phyloP scores from a whole-genome alignment of 2,888 invertebrate genomes.

The Leptogaster cylindrica region DNA sequence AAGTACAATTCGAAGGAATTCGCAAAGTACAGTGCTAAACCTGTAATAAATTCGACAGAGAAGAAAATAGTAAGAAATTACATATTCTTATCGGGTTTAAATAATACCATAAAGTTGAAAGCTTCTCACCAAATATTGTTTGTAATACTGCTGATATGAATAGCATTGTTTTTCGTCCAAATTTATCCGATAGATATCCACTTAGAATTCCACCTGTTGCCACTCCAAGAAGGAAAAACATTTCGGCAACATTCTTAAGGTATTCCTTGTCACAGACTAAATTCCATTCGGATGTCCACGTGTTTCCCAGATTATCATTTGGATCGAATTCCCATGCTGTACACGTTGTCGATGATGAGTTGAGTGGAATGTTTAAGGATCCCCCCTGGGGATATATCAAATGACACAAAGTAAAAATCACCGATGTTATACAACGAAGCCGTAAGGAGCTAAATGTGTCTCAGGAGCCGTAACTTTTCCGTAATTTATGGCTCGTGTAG shows the following conservation, averaged over 20 bases:
- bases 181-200: slow-evolving; percentile 80
- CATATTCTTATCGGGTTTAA: not conserved
- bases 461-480: too few species aligned
- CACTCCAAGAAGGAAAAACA: slow-evolving; percentile 78
- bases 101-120: not conserved
- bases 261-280: slow-evolving; percentile 76
- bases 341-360: slow-evolving; percentile 64
- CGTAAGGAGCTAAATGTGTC: too few species aligned
- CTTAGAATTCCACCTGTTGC: slow-evolving; percentile 80
- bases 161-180: slow-evolving; percentile 77
- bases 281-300: slow-evolving; percentile 78
- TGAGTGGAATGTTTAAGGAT: slow-evolving; percentile 56
- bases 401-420: not conserved
- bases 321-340: slow-evolving; percentile 69
- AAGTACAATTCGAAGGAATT: slow-evolving; percentile 76
- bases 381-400: slow-evolving; percentile 50
- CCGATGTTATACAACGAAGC: too few species aligned
- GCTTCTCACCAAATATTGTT: slow-evolving; percentile 67
- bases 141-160: slow-evolving; percentile 75
- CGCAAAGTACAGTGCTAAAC: slow-evolving; percentile 72
- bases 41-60: slow-evolving; percentile 49
- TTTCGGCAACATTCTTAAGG: slow-evolving; percentile 75
- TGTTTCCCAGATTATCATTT: slow-evolving; percentile 65
- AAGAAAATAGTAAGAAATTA: not conserved
- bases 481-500: too few species aligned